phyloP scores from a whole-genome alignment of 2,888 invertebrate species.

The Zygaena filipendulae region DNA sequence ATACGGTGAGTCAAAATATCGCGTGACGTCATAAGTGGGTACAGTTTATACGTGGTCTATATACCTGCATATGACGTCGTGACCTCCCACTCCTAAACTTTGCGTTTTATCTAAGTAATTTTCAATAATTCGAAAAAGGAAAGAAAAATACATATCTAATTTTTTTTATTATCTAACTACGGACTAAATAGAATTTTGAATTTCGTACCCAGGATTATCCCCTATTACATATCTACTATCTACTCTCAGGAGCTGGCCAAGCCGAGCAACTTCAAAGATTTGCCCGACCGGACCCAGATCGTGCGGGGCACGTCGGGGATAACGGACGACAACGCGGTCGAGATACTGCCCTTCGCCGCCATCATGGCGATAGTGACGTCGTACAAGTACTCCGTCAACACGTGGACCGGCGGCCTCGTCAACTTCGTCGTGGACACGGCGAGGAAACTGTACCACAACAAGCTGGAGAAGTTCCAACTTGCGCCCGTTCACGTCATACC shows the following conservation, averaged over 20 bases:
- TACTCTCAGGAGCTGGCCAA: slow-evolving; percentile 65
- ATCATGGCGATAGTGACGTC: slow-evolving; percentile 72
- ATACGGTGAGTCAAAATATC: too few relatives aligned
- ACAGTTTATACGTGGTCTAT: too few relatives aligned
- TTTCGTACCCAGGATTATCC: too few relatives aligned
- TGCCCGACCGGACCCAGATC: slow-evolving; percentile 71
- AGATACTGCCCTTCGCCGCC: slow-evolving; percentile 63
- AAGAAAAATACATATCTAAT: too few relatives aligned
- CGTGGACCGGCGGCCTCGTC: slow-evolving; percentile 71
- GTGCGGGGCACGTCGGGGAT: slow-evolving; percentile 62
- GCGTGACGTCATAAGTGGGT: too few relatives aligned
- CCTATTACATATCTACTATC: too few relatives aligned
- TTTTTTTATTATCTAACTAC: too few relatives aligned
- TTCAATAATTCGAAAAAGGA: too few relatives aligned
- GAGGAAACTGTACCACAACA: slow-evolving; percentile 44
- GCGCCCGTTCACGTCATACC: slow-evolving; percentile 70
- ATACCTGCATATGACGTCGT: too few relatives aligned
- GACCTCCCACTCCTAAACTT: too few relatives aligned
- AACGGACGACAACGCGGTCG: slow-evolving; percentile 25
- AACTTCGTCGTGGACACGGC: slow-evolving; percentile 67
- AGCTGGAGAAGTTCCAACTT: slow-evolving; percentile 45
- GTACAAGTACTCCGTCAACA: slow-evolving; percentile 66
- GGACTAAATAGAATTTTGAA: too few relatives aligned
- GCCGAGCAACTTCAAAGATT: slow-evolving; percentile 65
- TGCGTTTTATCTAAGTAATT: too few relatives aligned